A percentile compares a stretch with the other conserved stretches of the same genome.
These are phyloP conservation scores for Atta colombica DNA, from an alignment of 1,140 invertebrate genomes.

Conservation along the genomic window DNA sequence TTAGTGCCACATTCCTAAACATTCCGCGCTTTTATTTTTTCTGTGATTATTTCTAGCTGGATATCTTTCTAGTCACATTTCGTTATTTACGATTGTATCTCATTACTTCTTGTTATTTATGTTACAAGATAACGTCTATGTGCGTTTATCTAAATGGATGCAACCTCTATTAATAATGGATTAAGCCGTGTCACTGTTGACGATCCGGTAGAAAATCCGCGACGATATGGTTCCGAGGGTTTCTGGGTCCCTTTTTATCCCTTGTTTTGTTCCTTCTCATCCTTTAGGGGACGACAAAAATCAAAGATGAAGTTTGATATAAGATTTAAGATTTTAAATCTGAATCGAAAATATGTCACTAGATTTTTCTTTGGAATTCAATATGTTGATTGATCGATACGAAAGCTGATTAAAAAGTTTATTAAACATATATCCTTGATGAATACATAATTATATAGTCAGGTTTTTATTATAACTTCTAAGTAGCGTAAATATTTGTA, in stretches of 20 bases:
- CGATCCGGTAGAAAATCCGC: constrained; percentile 65
- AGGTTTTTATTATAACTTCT: neutral
- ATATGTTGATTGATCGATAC: constrained; percentile 32
- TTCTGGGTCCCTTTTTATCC: constrained; percentile 27
- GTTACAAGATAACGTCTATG: constrained; percentile 21
- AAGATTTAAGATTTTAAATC: neutral
- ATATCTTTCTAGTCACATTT: neutral
- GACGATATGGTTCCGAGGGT: constrained; percentile 63
- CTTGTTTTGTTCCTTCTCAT: constrained; percentile 18
- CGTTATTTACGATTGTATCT: neutral
- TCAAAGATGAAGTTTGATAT: neutral
- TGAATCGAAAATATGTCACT: neutral
- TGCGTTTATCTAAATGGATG: constrained; percentile 47
- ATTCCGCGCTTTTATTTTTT: neutral
- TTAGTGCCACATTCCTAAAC: neutral
- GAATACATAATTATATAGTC: neutral
- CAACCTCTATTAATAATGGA: constrained; percentile 64
- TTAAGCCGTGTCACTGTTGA: constrained; percentile 64
- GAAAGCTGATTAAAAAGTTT: constrained; percentile 24
- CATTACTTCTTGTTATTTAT: neutral
- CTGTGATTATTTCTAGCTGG: neutral
- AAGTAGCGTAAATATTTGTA: neutral
- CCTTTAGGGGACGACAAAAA: neutral
- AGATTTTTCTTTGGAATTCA: constrained; percentile 4
- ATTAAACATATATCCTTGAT: constrained; percentile 28